These are phyloP conservation scores for Mola mola DNA, from an alignment of 2,113 vertebrate genomes.

Conservation along the genomic window DNA sequence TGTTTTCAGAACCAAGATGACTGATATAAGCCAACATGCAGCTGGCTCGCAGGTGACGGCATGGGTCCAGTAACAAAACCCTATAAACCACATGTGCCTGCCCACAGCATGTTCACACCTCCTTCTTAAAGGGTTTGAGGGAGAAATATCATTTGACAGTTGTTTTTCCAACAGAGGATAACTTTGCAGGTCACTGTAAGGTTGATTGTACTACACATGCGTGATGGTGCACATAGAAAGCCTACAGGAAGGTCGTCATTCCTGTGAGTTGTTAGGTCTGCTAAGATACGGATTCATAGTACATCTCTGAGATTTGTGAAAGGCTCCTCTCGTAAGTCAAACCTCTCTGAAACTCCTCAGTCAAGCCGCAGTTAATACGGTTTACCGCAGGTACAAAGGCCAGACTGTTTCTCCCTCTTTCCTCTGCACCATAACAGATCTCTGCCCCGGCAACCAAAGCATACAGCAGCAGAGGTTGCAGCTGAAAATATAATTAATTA, in stretches of 20 bases:
- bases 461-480: slow-evolving; percentile 17
- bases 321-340: slow-evolving; percentile 5
- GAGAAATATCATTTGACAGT: background rate
- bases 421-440: slow-evolving; percentile 23
- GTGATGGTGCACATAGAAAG: background rate
- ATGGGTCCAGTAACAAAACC: slow-evolving; percentile 43
- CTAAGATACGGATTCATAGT: background rate
- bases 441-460: slow-evolving; percentile 3
- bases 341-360: slow-evolving; percentile 22
- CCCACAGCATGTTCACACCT: slow-evolving; percentile 58
- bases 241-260: background rate
- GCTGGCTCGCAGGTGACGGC: slow-evolving; percentile 61
- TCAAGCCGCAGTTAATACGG: slow-evolving; percentile 29
- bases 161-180: background rate
- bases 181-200: background rate
- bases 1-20: background rate
- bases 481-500: slow-evolving; percentile 27
- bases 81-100: slow-evolving; percentile 39
- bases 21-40: slow-evolving; percentile 13
- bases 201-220: background rate
- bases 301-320: slow-evolving; percentile 12
- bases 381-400: slow-evolving; percentile 56
- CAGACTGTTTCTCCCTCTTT: slow-evolving; percentile 38
- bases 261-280: background rate
- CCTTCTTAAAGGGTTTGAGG: slow-evolving; percentile 4